Evolutionary conservation across 2,113 vertebrate genomes (phyloP), one percentile per base, ranked within the genome.

Genomic region (Erythrolamprus reginae): DNA sequence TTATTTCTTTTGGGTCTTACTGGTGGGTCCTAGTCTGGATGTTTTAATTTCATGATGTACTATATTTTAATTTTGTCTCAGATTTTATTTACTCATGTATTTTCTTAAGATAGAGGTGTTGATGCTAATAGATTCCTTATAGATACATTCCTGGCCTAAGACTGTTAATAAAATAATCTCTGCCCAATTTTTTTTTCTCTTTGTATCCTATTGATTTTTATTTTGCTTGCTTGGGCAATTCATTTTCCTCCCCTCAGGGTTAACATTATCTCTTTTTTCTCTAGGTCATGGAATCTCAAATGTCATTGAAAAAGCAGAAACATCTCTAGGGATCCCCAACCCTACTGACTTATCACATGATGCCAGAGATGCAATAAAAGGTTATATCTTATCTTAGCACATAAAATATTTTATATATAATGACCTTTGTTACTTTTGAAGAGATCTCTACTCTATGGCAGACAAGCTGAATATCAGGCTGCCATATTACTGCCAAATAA

Each of bases 281-380:
- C 53, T 95, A 99, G 99, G 99, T 91, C 99, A 99, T 93, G 98
- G 99, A 23, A 98, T 99, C 96, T 98, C 98, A 93, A 98, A 98
- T 95, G 99, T 98, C 89, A 99, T 99, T n/a, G 99, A 99, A 95
- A 99, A 99, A 95, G 99, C 99, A 13, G 99, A 99, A 96, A 98
- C 97, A 0, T 98, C 98, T 0, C 97, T 99, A 92, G 99, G 99
- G 84, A 99, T 99, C 87, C 99, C 99, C 51, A 99, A 97, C 94
- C 98, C 99, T 5, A 96, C 91, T 52, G 98, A 98, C 92, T 95
- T 99, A 58, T 98, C 98, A 0, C 93, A 97, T 7, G 97, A 98
- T 87, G 93, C 87, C 70, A 93, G 92, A 48, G 89, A 95, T 96
- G 86, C 95, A 96, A 50, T 91, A 94, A 86, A 93, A 96, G 97